phyloP scores from a whole-genome alignment of 1,140 invertebrate species.

The Drosophila orosa region DNA sequence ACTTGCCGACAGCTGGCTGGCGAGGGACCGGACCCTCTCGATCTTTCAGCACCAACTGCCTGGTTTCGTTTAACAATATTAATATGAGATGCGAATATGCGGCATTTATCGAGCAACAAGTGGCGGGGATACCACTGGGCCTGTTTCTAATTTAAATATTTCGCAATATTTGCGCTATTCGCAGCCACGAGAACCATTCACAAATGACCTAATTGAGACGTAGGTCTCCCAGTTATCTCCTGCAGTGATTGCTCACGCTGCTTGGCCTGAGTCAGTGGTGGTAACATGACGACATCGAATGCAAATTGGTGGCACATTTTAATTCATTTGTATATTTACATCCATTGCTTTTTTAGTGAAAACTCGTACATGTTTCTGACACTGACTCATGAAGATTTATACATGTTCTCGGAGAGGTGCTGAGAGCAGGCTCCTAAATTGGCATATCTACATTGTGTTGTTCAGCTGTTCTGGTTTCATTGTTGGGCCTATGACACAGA shows the following conservation, averaged over 20 bases:
- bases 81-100: constrained; percentile 39
- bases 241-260: constrained; percentile 18
- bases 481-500: constrained; percentile 18
- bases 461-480: constrained; percentile 20
- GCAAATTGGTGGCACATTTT: constrained; percentile 41
- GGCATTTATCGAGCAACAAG: constrained; percentile 63
- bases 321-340: constrained; percentile 25
- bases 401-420: constrained; percentile 10
- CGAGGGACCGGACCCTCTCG: not conserved
- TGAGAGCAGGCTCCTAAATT: constrained; percentile 34
- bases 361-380: constrained; percentile 13
- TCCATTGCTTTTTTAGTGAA: constrained; percentile 39
- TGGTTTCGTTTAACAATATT: constrained; percentile 58
- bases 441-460: constrained; percentile 51
- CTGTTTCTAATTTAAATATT: constrained; percentile 79
- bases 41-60: constrained; percentile 30
- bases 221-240: constrained; percentile 24
- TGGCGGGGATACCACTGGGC: constrained; percentile 45
- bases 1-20: constrained; percentile 20
- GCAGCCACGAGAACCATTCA: constrained; percentile 34
- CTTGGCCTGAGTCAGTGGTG: constrained; percentile 25
- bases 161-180: constrained; percentile 28
- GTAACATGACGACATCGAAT: constrained; percentile 33
- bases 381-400: constrained; percentile 49
- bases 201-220: constrained; percentile 65